Evolutionary conservation across 2,888 invertebrate genomes (phyloP).

Genomic region (Temnothorax unifasciatus): DNA sequence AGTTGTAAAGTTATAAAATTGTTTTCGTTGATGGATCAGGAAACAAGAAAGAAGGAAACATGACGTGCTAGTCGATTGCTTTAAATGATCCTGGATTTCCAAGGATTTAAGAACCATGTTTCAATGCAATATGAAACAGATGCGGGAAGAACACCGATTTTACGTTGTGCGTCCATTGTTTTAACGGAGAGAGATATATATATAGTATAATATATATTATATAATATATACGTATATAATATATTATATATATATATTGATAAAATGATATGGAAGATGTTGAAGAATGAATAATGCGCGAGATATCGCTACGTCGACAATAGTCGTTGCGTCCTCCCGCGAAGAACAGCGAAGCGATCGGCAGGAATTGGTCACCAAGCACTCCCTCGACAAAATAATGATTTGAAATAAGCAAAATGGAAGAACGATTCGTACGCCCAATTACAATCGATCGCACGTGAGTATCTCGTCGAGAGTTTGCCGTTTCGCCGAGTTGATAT

Average conservation of each 20-base stretch:
- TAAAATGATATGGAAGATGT: slow-evolving; percentile 16
- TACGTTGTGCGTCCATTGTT: slow-evolving; percentile 16
- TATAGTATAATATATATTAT: slow-evolving; percentile 70
- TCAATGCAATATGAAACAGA: neutral
- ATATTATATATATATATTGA: neutral
- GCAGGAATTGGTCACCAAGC: neutral
- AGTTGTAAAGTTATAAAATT: neutral
- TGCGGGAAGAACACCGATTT: slow-evolving; percentile 16
- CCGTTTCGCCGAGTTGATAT: neutral
- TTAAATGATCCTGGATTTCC: neutral
- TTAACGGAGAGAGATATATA: slow-evolving; percentile 69
- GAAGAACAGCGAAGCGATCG: slow-evolving; percentile 27
- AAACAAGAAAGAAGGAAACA: neutral
- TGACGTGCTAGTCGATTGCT: neutral
- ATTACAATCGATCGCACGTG: slow-evolving; percentile 8
- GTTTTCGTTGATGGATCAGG: neutral
- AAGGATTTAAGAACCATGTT: neutral
- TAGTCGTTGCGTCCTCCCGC: slow-evolving; percentile 34
- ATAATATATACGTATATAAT: slow-evolving; percentile 37
- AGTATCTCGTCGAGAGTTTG: neutral
- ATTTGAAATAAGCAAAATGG: neutral
- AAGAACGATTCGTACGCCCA: slow-evolving; percentile 10
- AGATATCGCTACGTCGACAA: slow-evolving; percentile 43
- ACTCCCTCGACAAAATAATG: slow-evolving; percentile 11
- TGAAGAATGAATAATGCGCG: slow-evolving; percentile 34